Evolutionary conservation across 2,113 vertebrate species (phyloP).

Genomic region (Mesocricetus auratus): DNA sequence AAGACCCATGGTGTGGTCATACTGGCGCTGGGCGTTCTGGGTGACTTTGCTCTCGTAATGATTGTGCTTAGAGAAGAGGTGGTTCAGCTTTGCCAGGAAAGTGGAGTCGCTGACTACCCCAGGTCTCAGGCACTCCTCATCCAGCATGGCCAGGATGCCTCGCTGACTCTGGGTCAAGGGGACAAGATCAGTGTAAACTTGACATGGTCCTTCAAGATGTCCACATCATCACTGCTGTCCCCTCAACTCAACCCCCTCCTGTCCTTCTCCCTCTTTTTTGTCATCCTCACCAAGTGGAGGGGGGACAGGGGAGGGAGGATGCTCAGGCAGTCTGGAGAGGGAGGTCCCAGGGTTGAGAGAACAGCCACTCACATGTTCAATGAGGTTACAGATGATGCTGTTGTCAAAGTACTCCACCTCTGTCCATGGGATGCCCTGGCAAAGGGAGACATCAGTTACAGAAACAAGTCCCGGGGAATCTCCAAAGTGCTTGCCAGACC

Average conservation of each 20-base stretch:
- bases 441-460: slow-evolving; percentile 13
- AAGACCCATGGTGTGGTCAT: slow-evolving; percentile 80
- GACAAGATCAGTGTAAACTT: neutral
- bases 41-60: slow-evolving; percentile 89
- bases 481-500: neutral
- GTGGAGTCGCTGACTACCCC: slow-evolving; percentile 88
- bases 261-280: neutral
- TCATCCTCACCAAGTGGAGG: neutral
- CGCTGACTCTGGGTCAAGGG: slow-evolving; percentile 78
- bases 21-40: slow-evolving; percentile 83
- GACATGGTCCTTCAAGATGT: neutral
- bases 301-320: neutral
- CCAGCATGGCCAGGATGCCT: slow-evolving; percentile 90
- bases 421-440: slow-evolving; percentile 89
- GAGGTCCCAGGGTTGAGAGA: neutral
- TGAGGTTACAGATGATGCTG: slow-evolving; percentile 89
- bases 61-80: slow-evolving; percentile 82
- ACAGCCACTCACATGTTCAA: slow-evolving; percentile 88
- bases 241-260: neutral
- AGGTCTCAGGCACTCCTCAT: slow-evolving; percentile 90
- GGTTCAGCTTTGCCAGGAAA: slow-evolving; percentile 88
- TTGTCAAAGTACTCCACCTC: slow-evolving; percentile 89
- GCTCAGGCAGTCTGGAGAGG: neutral
- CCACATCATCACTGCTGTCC: neutral
- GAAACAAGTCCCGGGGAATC: neutral